These are phyloP conservation scores for Neodiprion lecontei DNA, from an alignment of 1,140 invertebrate species.

Conservation along the genomic window DNA sequence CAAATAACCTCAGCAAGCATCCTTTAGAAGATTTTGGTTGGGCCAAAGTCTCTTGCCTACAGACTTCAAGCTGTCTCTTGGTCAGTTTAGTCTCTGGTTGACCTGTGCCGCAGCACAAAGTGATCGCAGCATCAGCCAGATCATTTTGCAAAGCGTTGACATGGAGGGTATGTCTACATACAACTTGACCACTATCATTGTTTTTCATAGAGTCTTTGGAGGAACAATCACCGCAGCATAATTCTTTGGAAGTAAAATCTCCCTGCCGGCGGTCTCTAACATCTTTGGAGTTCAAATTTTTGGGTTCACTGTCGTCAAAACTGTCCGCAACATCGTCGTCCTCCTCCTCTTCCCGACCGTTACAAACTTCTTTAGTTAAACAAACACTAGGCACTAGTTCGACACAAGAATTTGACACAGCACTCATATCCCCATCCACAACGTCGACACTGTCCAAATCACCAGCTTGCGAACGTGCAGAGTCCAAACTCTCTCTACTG, in stretches of 20 bases:
- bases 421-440: conserved; percentile 47
- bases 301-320: neutral
- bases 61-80: conserved; percentile 44
- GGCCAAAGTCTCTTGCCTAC: conserved; percentile 47
- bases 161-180: neutral
- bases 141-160: conserved; percentile 39
- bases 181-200: neutral
- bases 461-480: conserved; percentile 62
- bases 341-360: conserved; percentile 20
- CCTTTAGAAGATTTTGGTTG: conserved; percentile 58
- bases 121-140: conserved; percentile 55
- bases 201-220: no score
- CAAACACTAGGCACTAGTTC: conserved; percentile 40
- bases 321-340: conserved; percentile 13
- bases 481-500: conserved; percentile 74
- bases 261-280: neutral
- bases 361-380: conserved; percentile 26
- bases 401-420: conserved; percentile 24
- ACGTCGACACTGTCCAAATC: conserved; percentile 56
- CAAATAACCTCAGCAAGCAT: conserved; percentile 88
- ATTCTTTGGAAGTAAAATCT: neutral
- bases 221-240: neutral
- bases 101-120: conserved; percentile 55
- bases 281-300: neutral
- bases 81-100: conserved; percentile 44